Percentiles rank a stretch among this genome's conserved stretches.
phyloP scores from a whole-genome alignment of 2,888 invertebrate genomes.

The Caenorhabditis sp. region DNA sequence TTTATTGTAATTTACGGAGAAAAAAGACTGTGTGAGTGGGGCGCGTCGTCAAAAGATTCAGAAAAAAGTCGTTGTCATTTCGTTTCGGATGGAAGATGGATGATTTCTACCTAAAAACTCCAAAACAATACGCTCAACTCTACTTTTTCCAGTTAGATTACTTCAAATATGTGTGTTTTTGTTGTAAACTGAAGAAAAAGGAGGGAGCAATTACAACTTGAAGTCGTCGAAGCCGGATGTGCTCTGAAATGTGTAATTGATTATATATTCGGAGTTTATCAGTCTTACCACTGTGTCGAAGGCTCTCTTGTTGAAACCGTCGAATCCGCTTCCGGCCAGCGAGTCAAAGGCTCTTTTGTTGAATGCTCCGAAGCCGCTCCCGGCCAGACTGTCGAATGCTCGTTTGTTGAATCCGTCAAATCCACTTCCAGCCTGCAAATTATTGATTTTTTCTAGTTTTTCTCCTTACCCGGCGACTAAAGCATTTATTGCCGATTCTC shows the following conservation, averaged over 20 bases:
- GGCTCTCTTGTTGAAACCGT: constrained; percentile 61
- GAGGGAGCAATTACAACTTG: constrained; percentile 11
- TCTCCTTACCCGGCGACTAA: too few relatives aligned
- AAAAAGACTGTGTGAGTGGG: not conserved
- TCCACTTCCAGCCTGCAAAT: constrained; percentile 52
- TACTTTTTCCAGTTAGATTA: not conserved
- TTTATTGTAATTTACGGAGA: not conserved
- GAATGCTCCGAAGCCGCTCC: constrained; percentile 56
- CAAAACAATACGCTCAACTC: not conserved
- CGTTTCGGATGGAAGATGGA: not conserved
- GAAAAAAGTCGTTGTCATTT: not conserved
- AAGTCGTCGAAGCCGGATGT: constrained; percentile 50
- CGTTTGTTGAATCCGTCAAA: constrained; percentile 50
- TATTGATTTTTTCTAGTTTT: too few relatives aligned
- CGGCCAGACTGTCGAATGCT: constrained; percentile 39
- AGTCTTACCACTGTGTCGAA: constrained; percentile 52
- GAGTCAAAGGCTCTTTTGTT: constrained; percentile 47
- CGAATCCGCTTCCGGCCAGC: constrained; percentile 49
- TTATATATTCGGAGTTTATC: not conserved
- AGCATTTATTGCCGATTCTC: too few relatives aligned
- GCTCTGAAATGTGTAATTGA: constrained; percentile 17
- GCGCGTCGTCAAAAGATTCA: not conserved
- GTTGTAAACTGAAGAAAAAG: not conserved
- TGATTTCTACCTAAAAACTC: constrained; percentile 27
- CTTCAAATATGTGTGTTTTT: constrained; percentile 16